Evolutionary conservation across 2,888 invertebrate genomes (phyloP).

Genomic region (Platypus cylindrus): DNA sequence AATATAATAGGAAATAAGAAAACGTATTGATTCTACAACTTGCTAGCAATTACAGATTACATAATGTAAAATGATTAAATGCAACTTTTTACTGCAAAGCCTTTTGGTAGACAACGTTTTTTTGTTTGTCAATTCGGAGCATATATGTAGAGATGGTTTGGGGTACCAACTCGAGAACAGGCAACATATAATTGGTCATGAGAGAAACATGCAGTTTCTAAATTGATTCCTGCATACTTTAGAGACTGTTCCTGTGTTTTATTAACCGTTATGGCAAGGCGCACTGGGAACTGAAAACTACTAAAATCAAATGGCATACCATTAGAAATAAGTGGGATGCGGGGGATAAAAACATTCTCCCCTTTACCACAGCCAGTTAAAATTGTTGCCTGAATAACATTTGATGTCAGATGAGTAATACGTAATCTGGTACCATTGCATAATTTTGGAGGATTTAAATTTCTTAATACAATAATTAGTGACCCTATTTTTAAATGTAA

Average conservation of each 20-base stretch:
- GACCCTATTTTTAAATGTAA: slow-evolving; percentile 13
- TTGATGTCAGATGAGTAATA: neutral
- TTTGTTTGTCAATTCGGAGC: neutral
- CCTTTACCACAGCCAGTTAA: slow-evolving; percentile 1
- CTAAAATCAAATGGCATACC: slow-evolving; percentile 4
- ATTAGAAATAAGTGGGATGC: slow-evolving; percentile 5
- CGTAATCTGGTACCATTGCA: slow-evolving; percentile 5
- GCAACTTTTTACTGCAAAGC: no score
- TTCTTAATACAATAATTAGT: slow-evolving; percentile 2
- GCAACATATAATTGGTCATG: slow-evolving; percentile 6
- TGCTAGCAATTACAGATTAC: no score
- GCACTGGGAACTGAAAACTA: slow-evolving; percentile 6
- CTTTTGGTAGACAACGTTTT: no score
- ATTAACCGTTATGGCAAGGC: slow-evolving; percentile 7
- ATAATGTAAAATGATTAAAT: no score
- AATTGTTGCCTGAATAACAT: slow-evolving; percentile 5
- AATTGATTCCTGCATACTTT: slow-evolving; percentile 6
- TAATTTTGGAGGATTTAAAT: slow-evolving; percentile 1
- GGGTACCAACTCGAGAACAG: slow-evolving; percentile 2
- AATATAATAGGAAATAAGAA: no score
- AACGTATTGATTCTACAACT: no score
- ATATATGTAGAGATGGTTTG: neutral
- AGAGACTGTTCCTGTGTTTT: slow-evolving; percentile 4
- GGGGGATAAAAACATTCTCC: slow-evolving; percentile 6
- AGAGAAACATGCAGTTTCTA: slow-evolving; percentile 3